Evolutionary conservation across 2,797 vertebrate genomes (phyloP).

Genomic region (Lithobates sylvaticus): DNA sequence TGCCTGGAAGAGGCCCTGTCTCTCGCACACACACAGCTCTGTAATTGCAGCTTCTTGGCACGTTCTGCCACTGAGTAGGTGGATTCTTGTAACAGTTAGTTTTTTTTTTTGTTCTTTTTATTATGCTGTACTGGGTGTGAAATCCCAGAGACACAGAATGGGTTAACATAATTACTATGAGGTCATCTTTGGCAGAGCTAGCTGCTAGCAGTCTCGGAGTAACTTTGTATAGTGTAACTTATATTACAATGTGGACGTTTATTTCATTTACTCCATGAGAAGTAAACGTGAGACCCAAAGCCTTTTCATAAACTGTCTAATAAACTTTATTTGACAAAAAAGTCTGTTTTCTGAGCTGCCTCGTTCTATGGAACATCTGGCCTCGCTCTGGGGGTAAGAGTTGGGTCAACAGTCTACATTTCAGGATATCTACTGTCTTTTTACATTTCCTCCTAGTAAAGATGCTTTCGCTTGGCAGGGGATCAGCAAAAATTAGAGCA

Average conservation of each 20-base stretch:
- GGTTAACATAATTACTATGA: conserved; percentile 12
- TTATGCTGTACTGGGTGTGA: conserved; percentile 1
- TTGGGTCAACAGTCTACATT: neutral
- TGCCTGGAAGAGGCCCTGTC: neutral
- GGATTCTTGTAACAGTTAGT: neutral
- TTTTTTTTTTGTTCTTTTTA: neutral
- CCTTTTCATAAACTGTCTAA: too few relatives aligned
- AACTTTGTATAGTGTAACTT: neutral
- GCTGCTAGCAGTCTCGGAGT: neutral
- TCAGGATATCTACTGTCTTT: neutral
- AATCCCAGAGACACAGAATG: neutral
- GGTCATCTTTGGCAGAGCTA: neutral
- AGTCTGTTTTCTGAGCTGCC: too few relatives aligned
- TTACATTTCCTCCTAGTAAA: too few relatives aligned
- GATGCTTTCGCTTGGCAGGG: too few relatives aligned
- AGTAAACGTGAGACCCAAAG: neutral
- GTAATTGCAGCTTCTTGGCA: conserved; percentile 10
- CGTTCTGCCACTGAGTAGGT: neutral
- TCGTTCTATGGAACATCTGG: neutral
- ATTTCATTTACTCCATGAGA: neutral
- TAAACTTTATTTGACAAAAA: too few relatives aligned
- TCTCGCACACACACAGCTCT: neutral
- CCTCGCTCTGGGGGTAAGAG: neutral
- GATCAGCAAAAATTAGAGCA: too few relatives aligned
- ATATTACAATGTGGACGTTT: neutral